These are phyloP conservation scores for Lithobates sylvaticus DNA, from an alignment of 2,797 vertebrate genomes.

Conservation along the genomic window DNA sequence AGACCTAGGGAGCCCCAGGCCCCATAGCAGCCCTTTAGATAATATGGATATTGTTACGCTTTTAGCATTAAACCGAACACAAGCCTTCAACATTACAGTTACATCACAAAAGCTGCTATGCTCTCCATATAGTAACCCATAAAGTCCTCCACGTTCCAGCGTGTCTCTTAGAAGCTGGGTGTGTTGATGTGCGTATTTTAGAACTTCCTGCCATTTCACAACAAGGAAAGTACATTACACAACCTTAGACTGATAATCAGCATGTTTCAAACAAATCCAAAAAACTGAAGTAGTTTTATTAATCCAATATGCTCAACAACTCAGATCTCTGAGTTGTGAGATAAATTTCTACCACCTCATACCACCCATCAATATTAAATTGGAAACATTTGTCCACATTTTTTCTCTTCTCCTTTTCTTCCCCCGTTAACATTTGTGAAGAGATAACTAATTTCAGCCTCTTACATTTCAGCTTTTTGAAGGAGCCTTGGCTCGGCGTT, in stretches of 20 bases:
- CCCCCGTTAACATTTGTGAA: slow-evolving; percentile 57
- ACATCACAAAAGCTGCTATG: not conserved
- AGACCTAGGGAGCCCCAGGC: too few relatives aligned
- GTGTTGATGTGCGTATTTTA: not conserved
- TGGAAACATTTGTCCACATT: slow-evolving; percentile 63
- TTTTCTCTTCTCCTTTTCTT: not conserved
- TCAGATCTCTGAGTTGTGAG: slow-evolving; percentile 62
- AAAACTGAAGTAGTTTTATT: slow-evolving; percentile 37
- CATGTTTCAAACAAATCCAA: slow-evolving; percentile 21
- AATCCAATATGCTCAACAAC: slow-evolving; percentile 62
- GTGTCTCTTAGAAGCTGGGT: not conserved
- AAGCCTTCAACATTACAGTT: not conserved
- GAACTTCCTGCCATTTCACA: slow-evolving; percentile 19
- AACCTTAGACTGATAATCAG: slow-evolving; percentile 15
- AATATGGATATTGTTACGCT: too few relatives aligned
- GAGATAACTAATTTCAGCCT: slow-evolving; percentile 67
- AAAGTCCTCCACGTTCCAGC: not conserved
- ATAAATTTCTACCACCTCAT: slow-evolving; percentile 65
- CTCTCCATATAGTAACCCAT: not conserved
- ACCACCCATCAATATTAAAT: slow-evolving; percentile 66
- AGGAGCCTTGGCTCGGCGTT: slow-evolving; percentile 65
- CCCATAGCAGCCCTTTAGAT: too few relatives aligned
- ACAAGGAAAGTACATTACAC: slow-evolving; percentile 7
- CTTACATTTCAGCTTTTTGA: slow-evolving; percentile 67
- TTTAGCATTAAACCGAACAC: too few relatives aligned